phyloP scores from a whole-genome alignment of 2,113 vertebrate genomes.

The Apteryx owenii region DNA sequence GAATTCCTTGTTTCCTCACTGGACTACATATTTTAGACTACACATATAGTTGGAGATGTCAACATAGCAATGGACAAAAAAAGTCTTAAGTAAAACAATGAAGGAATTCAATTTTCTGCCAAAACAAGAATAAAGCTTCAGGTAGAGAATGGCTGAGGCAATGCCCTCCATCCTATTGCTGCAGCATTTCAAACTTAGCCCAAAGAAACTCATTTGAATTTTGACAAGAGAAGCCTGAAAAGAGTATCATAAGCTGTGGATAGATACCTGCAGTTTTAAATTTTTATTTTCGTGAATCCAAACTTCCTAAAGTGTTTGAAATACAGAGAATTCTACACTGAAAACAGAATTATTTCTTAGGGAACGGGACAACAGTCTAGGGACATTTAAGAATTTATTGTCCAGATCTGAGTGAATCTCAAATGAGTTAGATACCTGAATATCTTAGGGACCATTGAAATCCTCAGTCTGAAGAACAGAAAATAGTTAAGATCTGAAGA shows the following conservation, averaged over 20 bases:
- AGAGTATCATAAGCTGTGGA: background rate
- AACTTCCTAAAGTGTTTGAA: background rate
- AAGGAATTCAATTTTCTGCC: background rate
- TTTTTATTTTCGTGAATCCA: background rate
- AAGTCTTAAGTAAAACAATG: background rate
- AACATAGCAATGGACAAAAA: background rate
- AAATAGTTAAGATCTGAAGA: background rate
- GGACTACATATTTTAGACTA: background rate
- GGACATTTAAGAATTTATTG: background rate
- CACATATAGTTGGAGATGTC: background rate
- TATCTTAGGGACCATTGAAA: background rate
- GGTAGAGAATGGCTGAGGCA: background rate
- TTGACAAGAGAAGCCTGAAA: conserved; percentile 9
- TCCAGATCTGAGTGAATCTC: background rate
- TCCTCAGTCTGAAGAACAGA: background rate
- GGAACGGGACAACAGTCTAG: background rate
- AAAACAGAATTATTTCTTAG: background rate
- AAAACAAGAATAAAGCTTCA: background rate
- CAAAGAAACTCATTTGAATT: background rate
- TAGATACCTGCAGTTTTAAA: background rate
- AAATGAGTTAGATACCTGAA: background rate
- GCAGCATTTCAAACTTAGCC: background rate
- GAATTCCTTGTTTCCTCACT: background rate
- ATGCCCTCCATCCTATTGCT: background rate
- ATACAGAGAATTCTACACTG: background rate